These are phyloP conservation scores for Thymelicus sylvestris DNA, from an alignment of 2,888 invertebrate genomes.

Conservation along the genomic window DNA sequence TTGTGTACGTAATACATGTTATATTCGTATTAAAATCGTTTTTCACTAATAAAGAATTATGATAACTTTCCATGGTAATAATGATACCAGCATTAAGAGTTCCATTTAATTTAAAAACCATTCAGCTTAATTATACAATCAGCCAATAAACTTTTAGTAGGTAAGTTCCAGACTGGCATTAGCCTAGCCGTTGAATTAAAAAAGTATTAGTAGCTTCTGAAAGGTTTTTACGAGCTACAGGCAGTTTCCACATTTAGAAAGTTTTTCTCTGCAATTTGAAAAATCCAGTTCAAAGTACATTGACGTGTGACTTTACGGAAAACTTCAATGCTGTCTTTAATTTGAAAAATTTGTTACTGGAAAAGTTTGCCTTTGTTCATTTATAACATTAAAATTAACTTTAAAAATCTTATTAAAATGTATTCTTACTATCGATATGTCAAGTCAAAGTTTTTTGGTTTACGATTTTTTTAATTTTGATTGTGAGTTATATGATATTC, in stretches of 20 bases:
- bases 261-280: not conserved
- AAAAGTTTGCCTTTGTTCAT: no score
- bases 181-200: conserved; percentile 1
- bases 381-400: no score
- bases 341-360: no score
- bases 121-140: not conserved
- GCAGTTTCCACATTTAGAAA: conserved; percentile 1
- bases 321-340: not conserved
- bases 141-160: not conserved
- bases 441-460: no score
- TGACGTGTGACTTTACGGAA: not conserved
- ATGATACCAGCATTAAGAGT: not conserved
- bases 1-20: no score
- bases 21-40: no score
- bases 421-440: no score
- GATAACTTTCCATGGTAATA: no score
- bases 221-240: not conserved
- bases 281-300: not conserved
- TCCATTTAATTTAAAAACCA: conserved; percentile 1
- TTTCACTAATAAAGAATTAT: no score
- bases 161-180: not conserved
- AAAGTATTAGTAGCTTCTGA: conserved; percentile 8
- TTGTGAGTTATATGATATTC: no score
- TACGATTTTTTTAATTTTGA: no score
- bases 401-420: no score